A percentile compares a stretch with the other conserved stretches of the same genome.
Evolutionary conservation across 1,140 invertebrate species (phyloP).

Genomic region (Trachelipus rathkii): DNA sequence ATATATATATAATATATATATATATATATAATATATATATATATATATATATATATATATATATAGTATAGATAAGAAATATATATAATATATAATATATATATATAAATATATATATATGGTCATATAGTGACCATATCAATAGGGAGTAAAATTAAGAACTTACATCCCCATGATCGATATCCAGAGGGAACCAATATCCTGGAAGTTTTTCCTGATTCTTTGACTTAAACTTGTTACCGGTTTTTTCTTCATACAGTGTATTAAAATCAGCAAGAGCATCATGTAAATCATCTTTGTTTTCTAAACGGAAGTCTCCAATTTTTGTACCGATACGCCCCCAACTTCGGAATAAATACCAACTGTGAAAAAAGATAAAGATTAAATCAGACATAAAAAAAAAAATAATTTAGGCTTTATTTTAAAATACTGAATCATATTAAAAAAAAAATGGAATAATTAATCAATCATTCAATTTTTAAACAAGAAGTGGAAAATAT

Average conservation of each 20-base stretch:
- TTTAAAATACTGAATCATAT: too few relatives aligned
- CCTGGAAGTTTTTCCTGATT: conserved; percentile 75
- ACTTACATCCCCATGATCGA: conserved; percentile 70
- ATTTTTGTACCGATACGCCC: conserved; percentile 92
- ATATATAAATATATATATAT: too few relatives aligned
- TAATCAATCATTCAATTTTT: too few relatives aligned
- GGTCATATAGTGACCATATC: too few relatives aligned
- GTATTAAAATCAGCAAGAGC: conserved; percentile 65
- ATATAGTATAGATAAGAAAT: too few relatives aligned
- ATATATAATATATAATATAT: too few relatives aligned
- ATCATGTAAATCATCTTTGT: conserved; percentile 54
- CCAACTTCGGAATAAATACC: conserved; percentile 85
- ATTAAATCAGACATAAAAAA: too few relatives aligned
- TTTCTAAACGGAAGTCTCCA: conserved; percentile 72
- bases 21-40: conserved; percentile 11
- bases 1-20: conserved; percentile 22
- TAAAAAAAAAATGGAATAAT: too few relatives aligned
- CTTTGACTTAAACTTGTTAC: conserved; percentile 69
- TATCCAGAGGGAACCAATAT: conserved; percentile 82
- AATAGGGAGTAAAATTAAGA: background rate
- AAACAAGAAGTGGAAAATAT: too few relatives aligned
- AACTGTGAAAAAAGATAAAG: conserved; percentile 55
- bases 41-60: too few relatives aligned
- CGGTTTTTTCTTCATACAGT: conserved; percentile 77
- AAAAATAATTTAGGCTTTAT: too few relatives aligned